A percentile compares a stretch with the other conserved stretches of the same genome.
Evolutionary conservation across 2,888 invertebrate species (phyloP).

Genomic region (Epicampocera succincta): DNA sequence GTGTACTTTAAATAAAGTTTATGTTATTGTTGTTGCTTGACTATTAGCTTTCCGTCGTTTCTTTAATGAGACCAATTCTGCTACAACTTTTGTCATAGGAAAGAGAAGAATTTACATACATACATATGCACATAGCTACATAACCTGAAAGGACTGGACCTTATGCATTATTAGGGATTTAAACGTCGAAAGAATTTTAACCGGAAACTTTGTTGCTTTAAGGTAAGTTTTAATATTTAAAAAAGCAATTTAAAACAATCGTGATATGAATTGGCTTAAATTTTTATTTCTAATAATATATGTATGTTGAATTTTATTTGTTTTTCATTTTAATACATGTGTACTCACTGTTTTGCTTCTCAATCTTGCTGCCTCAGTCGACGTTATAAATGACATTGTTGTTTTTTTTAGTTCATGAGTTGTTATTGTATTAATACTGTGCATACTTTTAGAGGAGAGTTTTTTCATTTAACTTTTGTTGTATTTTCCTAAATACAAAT

Average conservation of each 20-base stretch:
- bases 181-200: not conserved
- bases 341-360: not conserved
- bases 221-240: constrained; percentile 37
- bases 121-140: not conserved
- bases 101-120: not conserved
- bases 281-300: not conserved
- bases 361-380: constrained; percentile 3
- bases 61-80: constrained; percentile 10
- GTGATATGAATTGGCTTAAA: not conserved
- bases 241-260: not conserved
- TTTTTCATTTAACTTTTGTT: constrained; percentile 25
- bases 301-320: constrained; percentile 8
- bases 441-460: constrained; percentile 58
- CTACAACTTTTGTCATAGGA: not conserved
- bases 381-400: constrained; percentile 75
- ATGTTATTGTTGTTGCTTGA: constrained; percentile 32
- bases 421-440: constrained; percentile 72
- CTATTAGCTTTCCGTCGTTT: constrained; percentile 9
- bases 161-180: constrained; percentile 20
- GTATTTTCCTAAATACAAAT: constrained; percentile 40
- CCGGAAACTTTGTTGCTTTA: constrained; percentile 13
- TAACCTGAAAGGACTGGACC: not conserved
- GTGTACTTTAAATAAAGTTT: constrained; percentile 27
- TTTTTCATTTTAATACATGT: constrained; percentile 8
- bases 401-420: constrained; percentile 69